Percentiles rank a stretch among this genome's conserved stretches.
These are phyloP conservation scores for Graphium colonna DNA, from an alignment of 2,888 invertebrate species.

Conservation along the genomic window DNA sequence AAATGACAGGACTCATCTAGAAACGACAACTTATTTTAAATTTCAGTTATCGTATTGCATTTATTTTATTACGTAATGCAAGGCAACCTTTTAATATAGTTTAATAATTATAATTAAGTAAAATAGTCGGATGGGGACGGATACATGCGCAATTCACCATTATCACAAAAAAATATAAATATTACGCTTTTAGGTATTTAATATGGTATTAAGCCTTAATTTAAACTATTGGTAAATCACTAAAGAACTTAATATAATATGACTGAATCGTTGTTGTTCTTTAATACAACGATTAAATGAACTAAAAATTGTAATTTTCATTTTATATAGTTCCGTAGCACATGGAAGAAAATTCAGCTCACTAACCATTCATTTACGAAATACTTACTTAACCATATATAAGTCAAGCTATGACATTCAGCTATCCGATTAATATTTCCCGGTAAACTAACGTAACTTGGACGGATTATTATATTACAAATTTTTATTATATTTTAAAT, in stretches of 20 bases:
- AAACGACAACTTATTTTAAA: background rate
- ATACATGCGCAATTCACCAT: conserved; percentile 42
- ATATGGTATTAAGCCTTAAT: conserved; percentile 34
- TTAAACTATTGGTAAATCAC: conserved; percentile 52
- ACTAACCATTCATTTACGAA: conserved; percentile 4
- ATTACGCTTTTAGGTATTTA: conserved; percentile 26
- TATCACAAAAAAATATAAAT: conserved; percentile 55
- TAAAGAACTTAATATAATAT: conserved; percentile 46
- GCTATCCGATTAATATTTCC: background rate
- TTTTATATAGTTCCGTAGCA: conserved; percentile 10
- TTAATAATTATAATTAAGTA: conserved; percentile 25
- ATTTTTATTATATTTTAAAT: background rate
- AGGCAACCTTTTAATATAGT: conserved; percentile 59
- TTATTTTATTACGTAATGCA: conserved; percentile 63
- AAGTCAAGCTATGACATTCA: background rate
- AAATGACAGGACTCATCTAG: conserved; percentile 4
- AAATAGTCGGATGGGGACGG: conserved; percentile 44
- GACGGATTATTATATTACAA: too few species aligned
- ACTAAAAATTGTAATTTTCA: conserved; percentile 17
- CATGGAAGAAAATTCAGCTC: conserved; percentile 8
- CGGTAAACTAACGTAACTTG: too few species aligned
- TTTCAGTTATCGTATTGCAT: conserved; percentile 16
- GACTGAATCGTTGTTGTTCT: conserved; percentile 58
- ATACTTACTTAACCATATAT: background rate
- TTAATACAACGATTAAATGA: conserved; percentile 43